These are phyloP conservation scores for Tragulus kanchil DNA, from an alignment of 2,113 vertebrate species.

Conservation along the genomic window DNA sequence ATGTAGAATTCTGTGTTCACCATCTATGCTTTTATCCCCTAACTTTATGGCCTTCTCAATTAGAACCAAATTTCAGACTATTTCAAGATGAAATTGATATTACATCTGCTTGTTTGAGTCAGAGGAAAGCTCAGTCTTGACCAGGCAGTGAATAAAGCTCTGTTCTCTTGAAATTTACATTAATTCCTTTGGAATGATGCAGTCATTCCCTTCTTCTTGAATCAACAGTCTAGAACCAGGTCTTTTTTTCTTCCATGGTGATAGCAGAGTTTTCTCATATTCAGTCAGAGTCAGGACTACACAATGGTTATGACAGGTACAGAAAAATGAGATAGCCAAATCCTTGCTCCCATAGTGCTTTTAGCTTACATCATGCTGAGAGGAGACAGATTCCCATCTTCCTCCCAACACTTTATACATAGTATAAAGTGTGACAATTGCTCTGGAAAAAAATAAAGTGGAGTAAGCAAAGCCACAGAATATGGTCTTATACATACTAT, in stretches of 20 bases:
- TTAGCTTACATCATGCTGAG: neutral
- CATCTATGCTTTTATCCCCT: neutral
- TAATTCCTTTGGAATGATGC: neutral
- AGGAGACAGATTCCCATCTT: neutral
- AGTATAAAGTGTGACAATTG: neutral
- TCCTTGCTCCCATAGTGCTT: neutral
- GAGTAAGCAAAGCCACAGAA: neutral
- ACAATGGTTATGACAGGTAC: neutral
- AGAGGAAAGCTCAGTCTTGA: neutral
- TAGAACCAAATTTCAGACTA: neutral
- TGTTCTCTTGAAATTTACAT: constrained; percentile 8
- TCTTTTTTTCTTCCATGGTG: neutral
- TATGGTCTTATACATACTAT: neutral
- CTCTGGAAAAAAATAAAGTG: neutral
- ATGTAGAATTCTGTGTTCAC: neutral
- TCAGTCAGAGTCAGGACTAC: neutral
- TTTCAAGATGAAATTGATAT: neutral
- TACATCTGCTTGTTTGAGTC: neutral
- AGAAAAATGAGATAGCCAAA: neutral
- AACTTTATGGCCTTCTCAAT: neutral
- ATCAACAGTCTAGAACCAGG: neutral
- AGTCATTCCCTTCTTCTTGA: neutral
- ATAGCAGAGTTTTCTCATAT: neutral
- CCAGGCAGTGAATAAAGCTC: neutral
- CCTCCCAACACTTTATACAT: neutral